Evolutionary conservation across 2,113 vertebrate genomes (phyloP), one percentile per base, ranked within the genome.

Genomic region (Mus pahari): DNA sequence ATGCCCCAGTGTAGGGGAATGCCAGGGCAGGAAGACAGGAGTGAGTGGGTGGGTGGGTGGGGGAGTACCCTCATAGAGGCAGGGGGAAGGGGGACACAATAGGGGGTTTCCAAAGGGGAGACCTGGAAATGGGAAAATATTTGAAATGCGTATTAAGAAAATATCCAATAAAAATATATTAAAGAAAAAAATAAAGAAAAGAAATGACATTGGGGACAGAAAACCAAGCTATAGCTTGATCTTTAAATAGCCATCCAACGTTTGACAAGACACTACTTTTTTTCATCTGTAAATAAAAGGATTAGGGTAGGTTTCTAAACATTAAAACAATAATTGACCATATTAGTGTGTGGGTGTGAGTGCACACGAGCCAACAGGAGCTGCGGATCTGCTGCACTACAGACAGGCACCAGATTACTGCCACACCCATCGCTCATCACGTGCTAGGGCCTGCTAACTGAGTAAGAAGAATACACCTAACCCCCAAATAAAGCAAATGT

Each of bases 221-320:
- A 89, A 89, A 91, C 39, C 39, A 81, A 93, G 77, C 42, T 17
- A 48, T 7, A 91, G 33, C 60, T 83, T 77, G 39, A 64, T 28
- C 13, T 81, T 36, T n/a, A 83, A 90, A 33, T 36, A 70, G 78
- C 42, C 53, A 93, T 19, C 50, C 82, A 92, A 74, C 17, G 26
- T 92, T 91, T 89, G 33, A 20, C 28, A 83, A 74, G 42, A 89
- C 0, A 62, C 26, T 48, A 81, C 45, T 87, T 64, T 83, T 83
- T n/a, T 91, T 90, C 60, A 48, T 48, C 55, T 97, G 31, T 91
- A 77, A 93, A 89, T 95, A 20, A 64, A 90, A 74, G 10, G 6
- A 4, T 50, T 62, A 64, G 14, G 71, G 9, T 33, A 79, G 58
- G n/a, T 66, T 86, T 50, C 83, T 48, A 50, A 86, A 86, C 7